Evolutionary conservation across 37 sponge, comb jelly and placozoan genomes (phyloP), one percentile per base, ranked within the genome.

Genomic region (Ianthella basta): DNA sequence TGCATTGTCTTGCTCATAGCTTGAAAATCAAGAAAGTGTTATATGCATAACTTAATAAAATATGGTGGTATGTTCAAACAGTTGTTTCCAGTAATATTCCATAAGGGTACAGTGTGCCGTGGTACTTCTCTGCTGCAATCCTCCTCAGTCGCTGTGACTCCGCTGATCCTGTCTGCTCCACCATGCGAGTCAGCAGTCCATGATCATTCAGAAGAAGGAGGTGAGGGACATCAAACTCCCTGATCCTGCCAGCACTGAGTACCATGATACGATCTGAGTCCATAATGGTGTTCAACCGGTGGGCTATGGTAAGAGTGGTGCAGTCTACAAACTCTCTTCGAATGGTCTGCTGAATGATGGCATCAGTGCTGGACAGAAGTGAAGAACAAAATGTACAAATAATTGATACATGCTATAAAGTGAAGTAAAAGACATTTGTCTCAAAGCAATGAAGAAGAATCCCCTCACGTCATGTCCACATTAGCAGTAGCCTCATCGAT

Each of bases 261-360:
- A 96, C 96, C 91, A 96, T 61, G 61, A 96, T 81, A 50, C 81
- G 87, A 66, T 92, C 91, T 53, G 84, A 83, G 53, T 97, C 97
- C 90, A 97, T 97, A 56, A 97, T 90, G 18, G 97, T 97, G 74
- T 94, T 85, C 24, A 97, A 79, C 14, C 97, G 91, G 44, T 97
- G 97, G 50, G 97, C 97, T 40, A 97, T 92, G 56, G 95, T 92
- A 10, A 97, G 77, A 10, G 94, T 85, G 3, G 97, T 97, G 39
- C 95, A 90, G 44, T 90, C 85, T 21, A 57, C 30, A 60, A 97
- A 97, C 75, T 84, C 60, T 15, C 86, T 85, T 0, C 93, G 83
- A 0, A 97, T 86, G 21, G 87, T 69, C 70, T 69, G 34, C 33
- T 69, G 70, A 29, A 69, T 69, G 33, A 69, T 69, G 33, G 70